Conservation (phyloP, 1,140 invertebrate genomes). For the Drosophila orena region DNA sequence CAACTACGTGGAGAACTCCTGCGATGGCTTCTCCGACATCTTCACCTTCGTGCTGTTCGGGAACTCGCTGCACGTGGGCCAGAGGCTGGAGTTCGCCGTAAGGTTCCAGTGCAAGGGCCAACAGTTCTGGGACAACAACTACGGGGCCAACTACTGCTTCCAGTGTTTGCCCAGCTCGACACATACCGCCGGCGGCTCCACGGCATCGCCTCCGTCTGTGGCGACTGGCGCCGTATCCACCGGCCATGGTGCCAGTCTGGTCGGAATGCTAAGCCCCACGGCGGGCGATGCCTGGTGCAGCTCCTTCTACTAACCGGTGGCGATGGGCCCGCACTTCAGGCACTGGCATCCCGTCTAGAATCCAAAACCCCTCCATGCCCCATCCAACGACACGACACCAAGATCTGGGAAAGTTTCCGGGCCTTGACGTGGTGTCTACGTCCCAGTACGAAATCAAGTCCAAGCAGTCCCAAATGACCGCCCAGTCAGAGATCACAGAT, state of each 20-base stretch:
- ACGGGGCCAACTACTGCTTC: conserved; percentile 93
- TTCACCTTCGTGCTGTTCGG: conserved; percentile 92
- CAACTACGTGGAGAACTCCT: conserved; percentile 94
- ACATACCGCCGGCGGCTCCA: conserved; percentile 39
- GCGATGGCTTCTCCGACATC: conserved; percentile 96
- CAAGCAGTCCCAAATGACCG: conserved; percentile 1
- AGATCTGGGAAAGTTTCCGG: conserved; percentile 10
- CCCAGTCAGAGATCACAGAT: conserved; percentile 39
- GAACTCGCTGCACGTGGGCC: conserved; percentile 89
- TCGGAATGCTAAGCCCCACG: conserved; percentile 75
- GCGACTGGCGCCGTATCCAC: conserved; percentile 62
- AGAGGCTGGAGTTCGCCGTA: conserved; percentile 92
- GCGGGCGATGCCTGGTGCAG: conserved; percentile 82
- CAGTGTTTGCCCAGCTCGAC: conserved; percentile 88
- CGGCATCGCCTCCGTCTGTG: conserved; percentile 69
- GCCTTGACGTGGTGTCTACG: conserved; percentile 34
- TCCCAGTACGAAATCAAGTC: conserved; percentile 8
- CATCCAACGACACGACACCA: conserved; percentile 22
- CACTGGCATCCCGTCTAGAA: conserved; percentile 27
- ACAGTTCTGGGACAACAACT: conserved; percentile 96
- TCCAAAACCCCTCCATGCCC: conserved; percentile 6
- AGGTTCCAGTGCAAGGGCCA: conserved; percentile 92
- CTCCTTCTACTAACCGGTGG: conserved; percentile 73
- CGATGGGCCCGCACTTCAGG: conserved; percentile 36
- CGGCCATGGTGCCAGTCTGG: conserved; percentile 55